phyloP scores from a whole-genome alignment of 1,140 invertebrate genomes.

The Amyelois transitella region DNA sequence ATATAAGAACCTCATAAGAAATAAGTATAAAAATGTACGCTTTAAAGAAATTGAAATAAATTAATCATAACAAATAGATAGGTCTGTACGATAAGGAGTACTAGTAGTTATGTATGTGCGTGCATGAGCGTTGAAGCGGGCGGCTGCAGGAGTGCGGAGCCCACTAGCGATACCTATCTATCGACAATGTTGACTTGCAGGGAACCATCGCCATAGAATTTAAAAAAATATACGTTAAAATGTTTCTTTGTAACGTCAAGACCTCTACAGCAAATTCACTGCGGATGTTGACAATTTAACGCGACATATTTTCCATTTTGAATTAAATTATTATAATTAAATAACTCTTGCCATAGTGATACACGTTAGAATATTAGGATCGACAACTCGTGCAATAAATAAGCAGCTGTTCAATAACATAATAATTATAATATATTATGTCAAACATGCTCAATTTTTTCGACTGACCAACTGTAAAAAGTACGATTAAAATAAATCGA shows the following conservation, averaged over 20 bases:
- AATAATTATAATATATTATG: slow-evolving; percentile 30
- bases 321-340: slow-evolving; percentile 36
- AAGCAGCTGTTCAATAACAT: slow-evolving; percentile 54
- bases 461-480: slow-evolving; percentile 65
- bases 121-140: slow-evolving; percentile 29
- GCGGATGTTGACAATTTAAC: slow-evolving; percentile 40
- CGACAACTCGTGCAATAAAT: slow-evolving; percentile 67
- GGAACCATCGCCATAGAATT: slow-evolving; percentile 35
- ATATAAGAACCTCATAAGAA: slow-evolving; percentile 59
- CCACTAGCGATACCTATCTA: slow-evolving; percentile 31
- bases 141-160: slow-evolving; percentile 8
- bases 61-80: slow-evolving; percentile 66
- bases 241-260: slow-evolving; percentile 11
- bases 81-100: slow-evolving; percentile 66
- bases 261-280: slow-evolving; percentile 32
- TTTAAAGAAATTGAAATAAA: slow-evolving; percentile 73
- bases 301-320: slow-evolving; percentile 42
- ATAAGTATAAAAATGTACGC: slow-evolving; percentile 73
- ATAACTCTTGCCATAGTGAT: slow-evolving; percentile 49
- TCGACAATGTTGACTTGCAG: slow-evolving; percentile 43
- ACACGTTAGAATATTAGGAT: slow-evolving; percentile 54
- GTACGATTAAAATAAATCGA: slow-evolving; percentile 24
- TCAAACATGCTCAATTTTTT: slow-evolving; percentile 69
- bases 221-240: too few relatives aligned
- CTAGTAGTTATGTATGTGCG: slow-evolving; percentile 42